Evolutionary conservation across 1,140 invertebrate genomes (phyloP).

Genomic region (Caenorhabditis inopinata): DNA sequence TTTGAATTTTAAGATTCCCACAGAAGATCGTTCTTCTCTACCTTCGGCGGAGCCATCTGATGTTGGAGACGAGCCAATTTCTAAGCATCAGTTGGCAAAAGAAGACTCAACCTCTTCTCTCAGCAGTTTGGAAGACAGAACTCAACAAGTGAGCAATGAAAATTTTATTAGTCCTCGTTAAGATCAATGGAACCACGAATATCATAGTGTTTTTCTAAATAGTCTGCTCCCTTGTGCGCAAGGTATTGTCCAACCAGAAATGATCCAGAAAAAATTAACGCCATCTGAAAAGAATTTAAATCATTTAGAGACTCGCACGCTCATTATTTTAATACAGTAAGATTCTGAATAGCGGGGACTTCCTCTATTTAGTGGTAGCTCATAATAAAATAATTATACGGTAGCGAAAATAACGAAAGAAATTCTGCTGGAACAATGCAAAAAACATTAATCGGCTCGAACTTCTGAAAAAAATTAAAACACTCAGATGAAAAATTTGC

Average conservation of each 20-base stretch:
- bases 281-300: neutral
- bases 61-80: neutral
- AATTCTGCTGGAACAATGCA: no score
- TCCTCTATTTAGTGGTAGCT: no score
- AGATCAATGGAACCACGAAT: neutral
- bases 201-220: neutral
- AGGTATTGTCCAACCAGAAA: conserved; percentile 8
- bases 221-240: neutral
- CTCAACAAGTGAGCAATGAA: neutral
- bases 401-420: no score
- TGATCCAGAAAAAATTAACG: neutral
- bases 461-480: no score
- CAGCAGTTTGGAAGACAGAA: neutral
- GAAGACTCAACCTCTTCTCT: neutral
- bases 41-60: neutral
- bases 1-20: neutral
- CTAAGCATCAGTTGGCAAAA: neutral
- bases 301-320: no score
- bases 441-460: no score
- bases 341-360: no score
- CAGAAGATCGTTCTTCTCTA: conserved; percentile 3
- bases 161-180: neutral
- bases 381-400: no score
- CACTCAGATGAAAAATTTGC: no score
- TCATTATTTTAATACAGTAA: no score